Base-by-base conservation (phyloP, 1,140 invertebrate genomes). In the Euschistus heros region DNA sequence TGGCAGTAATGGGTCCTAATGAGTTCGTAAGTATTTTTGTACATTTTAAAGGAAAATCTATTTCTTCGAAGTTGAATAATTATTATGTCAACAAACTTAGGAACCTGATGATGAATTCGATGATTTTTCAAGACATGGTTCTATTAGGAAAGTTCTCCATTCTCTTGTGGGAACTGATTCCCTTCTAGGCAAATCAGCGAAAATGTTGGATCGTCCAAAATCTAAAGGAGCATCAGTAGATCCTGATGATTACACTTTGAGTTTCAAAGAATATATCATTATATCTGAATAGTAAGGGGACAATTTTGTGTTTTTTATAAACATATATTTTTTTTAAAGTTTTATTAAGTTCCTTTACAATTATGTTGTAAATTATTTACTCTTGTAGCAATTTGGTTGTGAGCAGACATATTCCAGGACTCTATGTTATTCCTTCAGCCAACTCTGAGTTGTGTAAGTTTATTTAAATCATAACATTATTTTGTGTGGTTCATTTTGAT, bases 371-470 rank as follows among this genome's bases (percentile, higher is more conserved):
- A 37, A 37, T 37, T 4, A 13, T 10, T 27, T 59, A 30, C 55
- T 54, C 17, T 64, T 54, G 2, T 42, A 65, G 64, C 37, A 65
- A 65, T 26, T 27, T 65, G 14, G 26, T 65, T 22, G 15, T 50
- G 8, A 22, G 59, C 5, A n/a, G 26, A 24, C 14, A 22, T 17
- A 50, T 22, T n/a, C 84, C 85, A 72, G 92, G 93, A 55, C 82
- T 95, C 66, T 97, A 95, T 80, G 87, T 94, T 4, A 91, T 96
- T 76, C 93, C 94, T 64, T 94, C 92, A 67, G 87, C 87, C 72
- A 46, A 66, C 37, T 61, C 65, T 44, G 47, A 62, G 62, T 18
- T 67, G 24, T 37, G 62, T 65, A 33, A 14, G 37, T 55, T 59
- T 47, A 62, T 46, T 55, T 52, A 50, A 33, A 61, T 67, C 37